Evolutionary conservation across 2,797 vertebrate genomes (phyloP).

Genomic region (Girardinus metallicus): DNA sequence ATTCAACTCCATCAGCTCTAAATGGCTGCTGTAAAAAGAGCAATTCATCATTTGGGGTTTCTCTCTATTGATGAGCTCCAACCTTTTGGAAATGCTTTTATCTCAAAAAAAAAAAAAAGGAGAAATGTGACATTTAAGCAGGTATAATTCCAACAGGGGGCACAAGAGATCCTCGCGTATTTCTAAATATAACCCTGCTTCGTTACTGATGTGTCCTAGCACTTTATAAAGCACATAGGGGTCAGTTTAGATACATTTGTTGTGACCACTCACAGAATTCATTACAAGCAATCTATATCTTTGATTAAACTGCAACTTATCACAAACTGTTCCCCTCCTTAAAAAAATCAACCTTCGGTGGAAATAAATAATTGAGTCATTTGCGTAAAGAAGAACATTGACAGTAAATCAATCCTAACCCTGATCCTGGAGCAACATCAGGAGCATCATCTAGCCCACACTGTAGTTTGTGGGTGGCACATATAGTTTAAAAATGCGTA

Average conservation of each 20-base stretch:
- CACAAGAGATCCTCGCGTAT: constrained; percentile 45
- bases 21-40: constrained; percentile 6
- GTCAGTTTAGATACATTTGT: constrained; percentile 25
- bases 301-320: constrained; percentile 5
- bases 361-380: constrained; percentile 32
- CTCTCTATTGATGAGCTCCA: neutral
- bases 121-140: constrained; percentile 21
- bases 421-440: constrained; percentile 21
- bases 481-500: constrained; percentile 25
- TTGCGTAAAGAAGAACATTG: constrained; percentile 1
- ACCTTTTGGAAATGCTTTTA: constrained; percentile 20
- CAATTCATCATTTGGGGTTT: constrained; percentile 3
- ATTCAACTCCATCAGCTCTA: constrained; percentile 13
- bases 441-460: constrained; percentile 8
- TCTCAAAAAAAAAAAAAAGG: neutral
- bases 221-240: constrained; percentile 17
- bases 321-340: constrained; percentile 9
- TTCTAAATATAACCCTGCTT: neutral
- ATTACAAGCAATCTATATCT: constrained; percentile 41
- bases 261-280: constrained; percentile 28
- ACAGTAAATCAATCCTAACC: constrained; percentile 9
- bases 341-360: constrained; percentile 31
- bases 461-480: constrained; percentile 34
- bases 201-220: constrained; percentile 10
- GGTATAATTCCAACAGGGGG: constrained; percentile 55